phyloP scores from a whole-genome alignment of 2,797 vertebrate genomes.

The Characodon lateralis region DNA sequence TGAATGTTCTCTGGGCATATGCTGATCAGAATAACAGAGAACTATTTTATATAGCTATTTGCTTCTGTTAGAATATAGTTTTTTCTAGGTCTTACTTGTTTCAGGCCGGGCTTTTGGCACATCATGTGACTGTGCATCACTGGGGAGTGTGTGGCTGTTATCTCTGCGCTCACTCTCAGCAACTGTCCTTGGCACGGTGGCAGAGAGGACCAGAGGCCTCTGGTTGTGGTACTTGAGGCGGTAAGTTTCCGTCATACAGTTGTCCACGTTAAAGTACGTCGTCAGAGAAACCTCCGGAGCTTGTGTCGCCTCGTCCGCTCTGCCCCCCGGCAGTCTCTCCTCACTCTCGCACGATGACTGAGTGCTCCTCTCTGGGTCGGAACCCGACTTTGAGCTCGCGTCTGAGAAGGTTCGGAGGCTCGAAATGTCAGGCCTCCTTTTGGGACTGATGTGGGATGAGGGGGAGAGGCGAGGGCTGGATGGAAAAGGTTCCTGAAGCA shows the following conservation, averaged over 20 bases:
- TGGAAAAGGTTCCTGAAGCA: conserved; percentile 74
- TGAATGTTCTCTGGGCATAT: conserved; percentile 11
- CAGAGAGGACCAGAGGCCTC: conserved; percentile 87
- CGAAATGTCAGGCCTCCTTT: conserved; percentile 67
- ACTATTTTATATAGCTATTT: not conserved
- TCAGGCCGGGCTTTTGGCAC: conserved; percentile 82
- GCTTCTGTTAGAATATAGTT: not conserved
- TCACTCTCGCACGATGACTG: conserved; percentile 72
- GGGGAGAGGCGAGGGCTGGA: conserved; percentile 55
- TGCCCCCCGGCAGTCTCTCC: conserved; percentile 63
- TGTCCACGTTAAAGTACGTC: conserved; percentile 96
- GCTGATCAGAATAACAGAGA: conserved; percentile 28
- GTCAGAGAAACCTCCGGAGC: conserved; percentile 87
- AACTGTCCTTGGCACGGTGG: conserved; percentile 74
- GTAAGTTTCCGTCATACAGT: conserved; percentile 98
- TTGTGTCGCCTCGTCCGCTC: conserved; percentile 51
- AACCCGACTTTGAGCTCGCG: conserved; percentile 77
- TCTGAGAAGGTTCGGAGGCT: conserved; percentile 73
- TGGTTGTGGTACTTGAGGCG: conserved; percentile 96
- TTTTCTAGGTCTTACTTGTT: conserved; percentile 71
- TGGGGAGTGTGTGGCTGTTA: conserved; percentile 62
- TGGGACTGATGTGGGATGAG: conserved; percentile 63
- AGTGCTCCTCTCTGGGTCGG: conserved; percentile 77
- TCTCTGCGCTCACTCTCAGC: conserved; percentile 71
- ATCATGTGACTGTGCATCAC: conserved; percentile 76